Percentiles rank a stretch among this genome's conserved stretches.
These are phyloP conservation scores for Alitta virens DNA, from an alignment of 2,888 invertebrate genomes.

Conservation along the genomic window DNA sequence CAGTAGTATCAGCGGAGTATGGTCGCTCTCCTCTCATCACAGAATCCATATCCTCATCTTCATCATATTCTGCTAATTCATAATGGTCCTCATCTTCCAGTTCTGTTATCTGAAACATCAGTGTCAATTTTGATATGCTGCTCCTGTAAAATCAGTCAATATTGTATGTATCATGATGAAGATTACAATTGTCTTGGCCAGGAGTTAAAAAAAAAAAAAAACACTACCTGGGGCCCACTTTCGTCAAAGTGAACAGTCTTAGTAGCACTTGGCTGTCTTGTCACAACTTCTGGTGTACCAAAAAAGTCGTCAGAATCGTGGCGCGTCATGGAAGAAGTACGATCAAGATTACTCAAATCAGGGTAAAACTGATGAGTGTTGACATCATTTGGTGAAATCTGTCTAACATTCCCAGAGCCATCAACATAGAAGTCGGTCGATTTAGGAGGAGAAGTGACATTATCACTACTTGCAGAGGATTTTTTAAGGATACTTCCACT, in stretches of 20 bases:
- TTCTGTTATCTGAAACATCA: background rate
- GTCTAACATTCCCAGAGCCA: background rate
- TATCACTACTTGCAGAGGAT: too few relatives aligned
- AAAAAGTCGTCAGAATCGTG: too few relatives aligned
- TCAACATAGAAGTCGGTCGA: slow-evolving; percentile 3
- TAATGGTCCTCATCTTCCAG: background rate
- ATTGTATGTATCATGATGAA: too few relatives aligned
- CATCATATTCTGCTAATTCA: background rate
- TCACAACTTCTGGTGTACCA: background rate
- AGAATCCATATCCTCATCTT: background rate
- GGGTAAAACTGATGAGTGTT: slow-evolving; percentile 15
- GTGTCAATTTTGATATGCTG: too few relatives aligned
- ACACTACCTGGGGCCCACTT: background rate
- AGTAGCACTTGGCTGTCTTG: background rate
- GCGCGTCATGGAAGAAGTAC: background rate
- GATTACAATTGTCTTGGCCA: too few relatives aligned
- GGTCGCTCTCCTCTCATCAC: background rate
- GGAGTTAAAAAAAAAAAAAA: too few relatives aligned
- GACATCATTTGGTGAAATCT: slow-evolving; percentile 3
- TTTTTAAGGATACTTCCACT: too few relatives aligned
- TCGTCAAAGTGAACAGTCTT: slow-evolving; percentile 1
- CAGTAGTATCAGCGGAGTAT: background rate
- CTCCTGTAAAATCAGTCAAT: too few relatives aligned
- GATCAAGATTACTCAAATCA: background rate
- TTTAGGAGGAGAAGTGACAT: too few relatives aligned